Base-by-base conservation (phyloP, 1,140 invertebrate genomes). In the Batillaria attramentaria region DNA sequence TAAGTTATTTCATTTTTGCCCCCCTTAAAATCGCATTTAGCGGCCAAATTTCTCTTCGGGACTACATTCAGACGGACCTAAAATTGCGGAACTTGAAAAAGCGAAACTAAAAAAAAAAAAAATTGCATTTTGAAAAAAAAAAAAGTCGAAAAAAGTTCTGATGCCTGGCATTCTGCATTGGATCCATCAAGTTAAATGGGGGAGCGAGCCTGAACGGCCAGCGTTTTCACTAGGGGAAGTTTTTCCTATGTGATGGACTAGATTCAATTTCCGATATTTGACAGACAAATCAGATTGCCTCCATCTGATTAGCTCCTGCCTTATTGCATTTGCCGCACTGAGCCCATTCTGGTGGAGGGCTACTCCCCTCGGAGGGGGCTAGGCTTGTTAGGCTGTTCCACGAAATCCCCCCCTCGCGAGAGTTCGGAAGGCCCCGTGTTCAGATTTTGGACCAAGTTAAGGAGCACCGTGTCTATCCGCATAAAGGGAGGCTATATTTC, bases 241-340 rank as follows among this genome's bases (percentile, higher is more conserved):
- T 72, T 39, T 18, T 33, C 35, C 39, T 16, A 41, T 70, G 35
- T 39, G 68, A 18, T 39, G 73, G 73, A 42, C 35, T n/a, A 39
- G 73, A 75, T 75, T 75, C 62, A 62, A 75, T 75, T 75, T 62
- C 73, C 73, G 73, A 75, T 75, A 65, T 75, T 75, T 75, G 73
- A 54, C 73, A 62, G 73, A 75, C 73, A 75, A 75, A 75, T 75
- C 54, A 41, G 73, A 75, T 75, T 65, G 16, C 39, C 50, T 50
- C 42, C 73, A 75, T 75, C 73, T 42, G 50, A 65, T 75, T 75
- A 62, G 70, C 73, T 31, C 39, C n/a, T n/a, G 54, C 73, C n/a
- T 75, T 75, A 75, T 75, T 75, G 73, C 73, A 65, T 75, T 75
- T 50, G 73, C 31, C 39, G 57, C 54, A 75, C 35, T 57, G 54